A percentile compares a stretch with the other conserved stretches of the same genome.
These are phyloP conservation scores for Caenorhabditis sp. DNA, from an alignment of 2,888 invertebrate species.

Conservation along the genomic window DNA sequence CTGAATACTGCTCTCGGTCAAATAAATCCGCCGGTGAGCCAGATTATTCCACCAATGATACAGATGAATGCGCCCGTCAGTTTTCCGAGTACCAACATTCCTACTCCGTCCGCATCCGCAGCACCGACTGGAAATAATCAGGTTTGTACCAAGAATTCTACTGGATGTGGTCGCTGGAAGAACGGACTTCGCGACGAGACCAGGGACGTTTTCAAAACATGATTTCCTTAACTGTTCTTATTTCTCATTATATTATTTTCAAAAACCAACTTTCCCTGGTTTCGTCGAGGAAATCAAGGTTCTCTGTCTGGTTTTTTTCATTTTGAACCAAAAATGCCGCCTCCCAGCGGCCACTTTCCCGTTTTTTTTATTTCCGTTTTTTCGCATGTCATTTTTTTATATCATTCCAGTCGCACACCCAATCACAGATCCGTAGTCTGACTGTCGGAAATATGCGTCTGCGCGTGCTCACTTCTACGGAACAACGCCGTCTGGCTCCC, in stretches of 20 bases:
- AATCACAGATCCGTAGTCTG: constrained; percentile 17
- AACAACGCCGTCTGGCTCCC: constrained; percentile 22
- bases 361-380: background rate
- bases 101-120: background rate
- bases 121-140: background rate
- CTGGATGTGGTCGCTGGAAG: constrained; percentile 3
- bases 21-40: too few species aligned
- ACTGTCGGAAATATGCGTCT: constrained; percentile 34
- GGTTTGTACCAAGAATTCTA: background rate
- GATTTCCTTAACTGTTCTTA: too few species aligned
- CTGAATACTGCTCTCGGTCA: too few species aligned
- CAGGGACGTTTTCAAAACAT: too few species aligned
- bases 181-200: too few species aligned
- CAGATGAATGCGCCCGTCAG: too few species aligned
- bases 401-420: too few species aligned
- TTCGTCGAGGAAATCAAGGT: background rate
- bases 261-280: background rate
- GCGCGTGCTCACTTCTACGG: constrained; percentile 2
- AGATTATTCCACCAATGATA: too few species aligned
- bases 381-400: background rate
- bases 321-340: background rate
- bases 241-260: background rate
- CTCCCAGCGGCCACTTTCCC: background rate
- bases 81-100: too few species aligned
- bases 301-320: too few species aligned